A percentile compares a stretch with the other conserved stretches of the same genome.
These are phyloP conservation scores for Aphelinus certus DNA, from an alignment of 1,140 invertebrate genomes.

Conservation along the genomic window DNA sequence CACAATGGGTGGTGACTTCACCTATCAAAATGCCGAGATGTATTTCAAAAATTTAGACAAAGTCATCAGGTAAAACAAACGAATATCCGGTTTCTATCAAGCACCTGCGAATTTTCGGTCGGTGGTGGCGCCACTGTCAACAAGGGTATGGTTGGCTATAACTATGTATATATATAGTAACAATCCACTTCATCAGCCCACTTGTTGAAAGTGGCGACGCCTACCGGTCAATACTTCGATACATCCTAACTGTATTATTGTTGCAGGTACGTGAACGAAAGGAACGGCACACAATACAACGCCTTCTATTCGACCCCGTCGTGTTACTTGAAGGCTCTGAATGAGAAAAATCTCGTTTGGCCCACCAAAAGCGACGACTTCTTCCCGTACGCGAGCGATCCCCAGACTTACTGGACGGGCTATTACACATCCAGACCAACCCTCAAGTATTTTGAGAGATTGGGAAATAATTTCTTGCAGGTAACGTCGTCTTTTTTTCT, in stretches of 20 bases:
- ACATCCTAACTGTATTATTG: too few species aligned
- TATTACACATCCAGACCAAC: slow-evolving; percentile 92
- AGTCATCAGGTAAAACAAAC: slow-evolving; percentile 74
- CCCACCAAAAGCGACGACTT: slow-evolving; percentile 84
- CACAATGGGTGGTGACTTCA: slow-evolving; percentile 93
- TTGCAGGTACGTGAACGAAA: slow-evolving; percentile 67
- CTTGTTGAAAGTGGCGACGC: too few species aligned
- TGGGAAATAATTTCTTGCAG: slow-evolving; percentile 83
- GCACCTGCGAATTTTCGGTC: too few species aligned
- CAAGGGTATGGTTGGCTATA: too few species aligned
- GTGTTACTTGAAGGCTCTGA: slow-evolving; percentile 88
- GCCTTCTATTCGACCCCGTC: slow-evolving; percentile 93
- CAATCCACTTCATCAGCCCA: too few species aligned
- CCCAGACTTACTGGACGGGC: slow-evolving; percentile 91
- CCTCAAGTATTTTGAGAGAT: slow-evolving; percentile 80
- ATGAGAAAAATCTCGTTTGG: slow-evolving; percentile 73
- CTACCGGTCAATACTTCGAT: too few species aligned
- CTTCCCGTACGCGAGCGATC: slow-evolving; percentile 89
- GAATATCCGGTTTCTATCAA: neutral
- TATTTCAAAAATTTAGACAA: slow-evolving; percentile 91
- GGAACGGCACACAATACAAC: slow-evolving; percentile 74
- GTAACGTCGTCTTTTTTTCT: slow-evolving; percentile 59
- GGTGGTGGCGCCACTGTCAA: too few species aligned
- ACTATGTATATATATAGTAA: too few species aligned
- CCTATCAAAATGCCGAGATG: slow-evolving; percentile 82